Percentiles rank a stretch among this genome's conserved stretches.
Conservation (phyloP, 2,113 vertebrate species). For the Proteles cristata region DNA sequence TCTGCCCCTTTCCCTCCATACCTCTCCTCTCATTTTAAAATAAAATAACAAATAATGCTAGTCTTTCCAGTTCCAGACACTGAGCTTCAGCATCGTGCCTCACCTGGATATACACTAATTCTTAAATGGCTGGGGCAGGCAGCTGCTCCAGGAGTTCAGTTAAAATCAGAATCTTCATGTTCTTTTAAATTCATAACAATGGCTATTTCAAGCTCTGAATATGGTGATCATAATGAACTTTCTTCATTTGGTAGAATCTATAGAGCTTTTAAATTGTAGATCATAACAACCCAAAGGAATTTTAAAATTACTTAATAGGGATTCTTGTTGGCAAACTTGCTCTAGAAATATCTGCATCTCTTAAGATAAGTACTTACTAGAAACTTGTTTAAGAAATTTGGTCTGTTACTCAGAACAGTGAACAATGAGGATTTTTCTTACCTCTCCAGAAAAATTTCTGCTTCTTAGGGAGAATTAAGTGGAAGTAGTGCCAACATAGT, state of each 20-base stretch:
- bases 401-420: slow-evolving; percentile 8
- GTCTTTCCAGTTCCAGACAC: neutral
- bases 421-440: slow-evolving; percentile 63
- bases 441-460: slow-evolving; percentile 57
- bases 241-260: neutral
- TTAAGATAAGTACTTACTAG: slow-evolving; percentile 59
- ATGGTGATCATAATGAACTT: slow-evolving; percentile 36
- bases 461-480: slow-evolving; percentile 66
- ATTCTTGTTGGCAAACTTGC: slow-evolving; percentile 49
- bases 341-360: slow-evolving; percentile 39
- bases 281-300: neutral
- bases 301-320: slow-evolving; percentile 58
- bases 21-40: too few relatives aligned
- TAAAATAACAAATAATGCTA: neutral
- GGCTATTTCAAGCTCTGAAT: slow-evolving; percentile 36
- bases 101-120: neutral
- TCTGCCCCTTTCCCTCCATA: too few relatives aligned
- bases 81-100: neutral
- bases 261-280: slow-evolving; percentile 50
- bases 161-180: neutral
- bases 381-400: slow-evolving; percentile 56
- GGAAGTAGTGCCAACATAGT: slow-evolving; percentile 19
- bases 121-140: neutral
- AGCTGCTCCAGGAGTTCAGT: neutral
- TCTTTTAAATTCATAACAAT: slow-evolving; percentile 38